These are phyloP conservation scores for Phaethornis superciliosus DNA, from an alignment of 2,113 vertebrate species.

Conservation along the genomic window DNA sequence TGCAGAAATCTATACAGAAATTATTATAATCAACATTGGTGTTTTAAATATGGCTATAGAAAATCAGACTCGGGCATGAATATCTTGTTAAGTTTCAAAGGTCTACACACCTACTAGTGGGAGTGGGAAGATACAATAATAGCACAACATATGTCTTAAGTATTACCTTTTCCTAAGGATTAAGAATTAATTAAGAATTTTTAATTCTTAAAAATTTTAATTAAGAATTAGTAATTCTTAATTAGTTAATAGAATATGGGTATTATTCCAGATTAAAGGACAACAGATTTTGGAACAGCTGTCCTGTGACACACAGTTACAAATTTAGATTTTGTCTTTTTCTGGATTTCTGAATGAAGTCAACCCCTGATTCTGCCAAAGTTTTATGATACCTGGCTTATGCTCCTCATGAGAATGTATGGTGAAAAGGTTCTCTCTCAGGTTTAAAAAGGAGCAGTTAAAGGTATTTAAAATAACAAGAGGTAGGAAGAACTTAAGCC, in stretches of 20 bases:
- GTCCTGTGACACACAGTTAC: background rate
- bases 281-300: background rate
- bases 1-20: background rate
- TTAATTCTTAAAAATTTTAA: too few relatives aligned
- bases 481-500: background rate
- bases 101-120: background rate
- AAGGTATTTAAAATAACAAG: background rate
- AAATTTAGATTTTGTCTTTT: background rate
- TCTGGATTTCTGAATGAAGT: rapidly evolving
- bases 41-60: background rate
- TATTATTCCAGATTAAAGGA: background rate
- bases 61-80: background rate
- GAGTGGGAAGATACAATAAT: background rate
- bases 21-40: background rate
- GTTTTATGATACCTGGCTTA: background rate
- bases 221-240: too few relatives aligned
- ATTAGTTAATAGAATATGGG: too few relatives aligned
- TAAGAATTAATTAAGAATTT: too few relatives aligned
- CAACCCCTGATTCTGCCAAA: background rate
- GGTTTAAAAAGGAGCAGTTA: background rate
- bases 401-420: background rate
- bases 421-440: background rate
- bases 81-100: background rate
- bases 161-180: background rate
- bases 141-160: background rate